A percentile compares a stretch with the other conserved stretches of the same genome.
phyloP scores from a whole-genome alignment of 2,797 vertebrate genomes.

The Triplophysa yarkandensis region DNA sequence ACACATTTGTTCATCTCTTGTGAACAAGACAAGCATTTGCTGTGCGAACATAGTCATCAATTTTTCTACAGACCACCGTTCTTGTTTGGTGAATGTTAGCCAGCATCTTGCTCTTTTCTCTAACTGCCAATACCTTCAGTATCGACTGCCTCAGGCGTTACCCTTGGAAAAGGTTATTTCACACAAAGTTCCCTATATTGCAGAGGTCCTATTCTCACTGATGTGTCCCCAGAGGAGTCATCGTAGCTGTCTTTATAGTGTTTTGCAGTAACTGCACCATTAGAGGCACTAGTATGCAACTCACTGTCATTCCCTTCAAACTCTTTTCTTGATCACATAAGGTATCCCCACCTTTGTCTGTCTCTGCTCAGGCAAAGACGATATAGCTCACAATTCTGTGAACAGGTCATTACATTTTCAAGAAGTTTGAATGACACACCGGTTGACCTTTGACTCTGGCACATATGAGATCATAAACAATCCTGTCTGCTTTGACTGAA shows the following conservation, averaged over 20 bases:
- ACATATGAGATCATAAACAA: slow-evolving; percentile 41
- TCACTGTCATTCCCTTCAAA: slow-evolving; percentile 20
- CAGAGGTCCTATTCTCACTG: slow-evolving; percentile 55
- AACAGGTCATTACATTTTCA: neutral
- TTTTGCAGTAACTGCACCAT: slow-evolving; percentile 50
- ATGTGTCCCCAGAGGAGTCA: slow-evolving; percentile 55
- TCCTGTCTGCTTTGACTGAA: slow-evolving; percentile 20
- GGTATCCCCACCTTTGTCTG: slow-evolving; percentile 6
- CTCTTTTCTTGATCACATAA: slow-evolving; percentile 3
- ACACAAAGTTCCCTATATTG: slow-evolving; percentile 61
- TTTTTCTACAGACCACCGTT: slow-evolving; percentile 46
- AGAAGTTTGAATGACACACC: slow-evolving; percentile 17
- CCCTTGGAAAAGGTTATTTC: slow-evolving; percentile 79
- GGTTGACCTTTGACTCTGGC: slow-evolving; percentile 6
- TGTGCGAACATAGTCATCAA: slow-evolving; percentile 32
- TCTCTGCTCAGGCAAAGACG: slow-evolving; percentile 10
- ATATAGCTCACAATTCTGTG: neutral
- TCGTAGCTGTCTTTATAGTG: slow-evolving; percentile 34
- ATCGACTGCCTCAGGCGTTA: slow-evolving; percentile 70
- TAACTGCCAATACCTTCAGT: slow-evolving; percentile 70
- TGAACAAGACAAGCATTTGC: slow-evolving; percentile 68
- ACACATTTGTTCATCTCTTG: slow-evolving; percentile 65
- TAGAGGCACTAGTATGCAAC: slow-evolving; percentile 29
- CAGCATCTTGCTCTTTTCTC: slow-evolving; percentile 52
- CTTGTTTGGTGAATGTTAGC: slow-evolving; percentile 43